phyloP scores from a whole-genome alignment of 2,797 vertebrate genomes.

The Enteromius treurensis region DNA sequence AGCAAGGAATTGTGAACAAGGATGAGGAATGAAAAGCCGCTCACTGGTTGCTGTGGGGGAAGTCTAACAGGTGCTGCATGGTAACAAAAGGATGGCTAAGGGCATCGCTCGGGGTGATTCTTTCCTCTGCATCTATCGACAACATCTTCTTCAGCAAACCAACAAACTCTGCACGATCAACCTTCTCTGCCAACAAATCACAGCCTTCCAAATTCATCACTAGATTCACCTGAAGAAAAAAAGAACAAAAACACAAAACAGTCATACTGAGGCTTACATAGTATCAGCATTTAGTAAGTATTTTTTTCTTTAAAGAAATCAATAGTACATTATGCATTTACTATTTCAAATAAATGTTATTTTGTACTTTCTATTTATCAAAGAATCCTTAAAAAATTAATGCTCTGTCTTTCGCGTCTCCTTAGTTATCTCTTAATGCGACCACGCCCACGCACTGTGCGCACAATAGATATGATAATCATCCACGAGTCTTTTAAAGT shows the following conservation, averaged over 20 bases:
- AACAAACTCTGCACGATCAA: constrained; percentile 95
- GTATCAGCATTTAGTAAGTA: not conserved
- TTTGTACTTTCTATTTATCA: not conserved
- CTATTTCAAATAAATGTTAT: not conserved
- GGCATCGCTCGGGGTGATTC: constrained; percentile 90
- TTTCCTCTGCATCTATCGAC: constrained; percentile 94
- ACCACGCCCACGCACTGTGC: too few species aligned
- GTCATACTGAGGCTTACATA: not conserved
- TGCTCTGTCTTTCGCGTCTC: too few species aligned
- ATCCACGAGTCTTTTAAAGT: too few species aligned
- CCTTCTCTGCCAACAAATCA: constrained; percentile 95
- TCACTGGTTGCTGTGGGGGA: constrained; percentile 98
- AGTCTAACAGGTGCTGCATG: constrained; percentile 98
- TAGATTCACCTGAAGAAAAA: constrained; percentile 89
- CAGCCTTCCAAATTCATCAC: constrained; percentile 98
- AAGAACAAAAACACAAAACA: not conserved
- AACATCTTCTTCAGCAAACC: constrained; percentile 97
- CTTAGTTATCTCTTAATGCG: too few species aligned
- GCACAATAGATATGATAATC: too few species aligned
- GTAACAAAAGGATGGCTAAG: constrained; percentile 95
- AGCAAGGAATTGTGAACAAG: not conserved
- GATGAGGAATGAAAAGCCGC: constrained; percentile 52
- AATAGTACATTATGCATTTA: not conserved
- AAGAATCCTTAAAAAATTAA: not conserved
- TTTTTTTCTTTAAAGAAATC: not conserved